These are phyloP conservation scores for Apostichopus parvimensis DNA, from an alignment of 35 echinoderm and acorn worm species.

Conservation along the genomic window DNA sequence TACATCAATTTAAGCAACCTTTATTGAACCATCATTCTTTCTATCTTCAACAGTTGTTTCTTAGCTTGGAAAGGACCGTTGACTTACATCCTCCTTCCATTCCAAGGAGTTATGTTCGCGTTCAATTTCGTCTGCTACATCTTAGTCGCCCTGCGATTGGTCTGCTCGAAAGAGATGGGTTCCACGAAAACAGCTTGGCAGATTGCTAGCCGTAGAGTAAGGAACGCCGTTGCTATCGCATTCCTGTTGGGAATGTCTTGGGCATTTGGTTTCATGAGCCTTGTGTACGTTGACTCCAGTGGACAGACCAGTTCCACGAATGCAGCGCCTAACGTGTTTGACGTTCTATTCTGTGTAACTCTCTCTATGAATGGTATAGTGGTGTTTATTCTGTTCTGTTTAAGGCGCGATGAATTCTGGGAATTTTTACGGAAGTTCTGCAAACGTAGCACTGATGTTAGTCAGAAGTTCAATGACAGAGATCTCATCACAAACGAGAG, in stretches of 20 bases:
- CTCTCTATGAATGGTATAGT: slow-evolving; percentile 42
- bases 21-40: too few relatives aligned
- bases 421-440: neutral
- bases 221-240: slow-evolving; percentile 41
- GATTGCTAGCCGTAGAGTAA: slow-evolving; percentile 33
- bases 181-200: slow-evolving; percentile 54
- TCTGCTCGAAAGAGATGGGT: slow-evolving; percentile 54
- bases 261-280: slow-evolving; percentile 44
- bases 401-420: slow-evolving; percentile 43
- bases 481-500: slow-evolving; percentile 1
- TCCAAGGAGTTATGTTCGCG: slow-evolving; percentile 44
- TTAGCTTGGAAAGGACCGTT: slow-evolving; percentile 44
- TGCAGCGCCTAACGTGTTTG: slow-evolving; percentile 21
- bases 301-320: neutral
- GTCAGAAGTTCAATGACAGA: neutral
- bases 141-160: slow-evolving; percentile 10
- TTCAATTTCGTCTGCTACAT: slow-evolving; percentile 48
- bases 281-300: slow-evolving; percentile 13
- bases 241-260: slow-evolving; percentile 35
- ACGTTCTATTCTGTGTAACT: slow-evolving; percentile 45
- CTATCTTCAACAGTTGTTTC: slow-evolving; percentile 23
- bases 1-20: too few relatives aligned
- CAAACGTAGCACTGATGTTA: neutral
- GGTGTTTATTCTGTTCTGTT: slow-evolving; percentile 37
- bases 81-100: slow-evolving; percentile 26